These are phyloP conservation scores for Hippocampus zosterae DNA, from an alignment of 2,113 vertebrate species.

Conservation along the genomic window DNA sequence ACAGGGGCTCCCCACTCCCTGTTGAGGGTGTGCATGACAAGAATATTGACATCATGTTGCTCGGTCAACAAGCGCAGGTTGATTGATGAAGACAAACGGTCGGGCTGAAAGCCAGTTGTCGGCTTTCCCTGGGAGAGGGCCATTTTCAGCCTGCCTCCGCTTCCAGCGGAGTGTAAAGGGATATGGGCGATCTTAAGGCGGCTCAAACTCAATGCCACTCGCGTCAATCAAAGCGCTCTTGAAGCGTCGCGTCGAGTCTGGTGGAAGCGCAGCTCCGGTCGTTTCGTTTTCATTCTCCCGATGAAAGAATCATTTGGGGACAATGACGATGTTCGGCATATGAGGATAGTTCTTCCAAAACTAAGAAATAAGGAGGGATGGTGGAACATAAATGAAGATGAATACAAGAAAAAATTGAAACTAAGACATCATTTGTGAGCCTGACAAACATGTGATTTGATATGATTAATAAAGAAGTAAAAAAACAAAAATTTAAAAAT, in stretches of 20 bases:
- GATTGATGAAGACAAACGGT: constrained; percentile 83
- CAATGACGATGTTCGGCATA: neutral
- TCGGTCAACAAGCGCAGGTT: constrained; percentile 79
- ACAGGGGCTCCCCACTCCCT: constrained; percentile 64
- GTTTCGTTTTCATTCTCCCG: neutral
- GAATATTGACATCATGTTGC: constrained; percentile 82
- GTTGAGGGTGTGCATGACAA: constrained; percentile 79
- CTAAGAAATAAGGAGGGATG: too few relatives aligned
- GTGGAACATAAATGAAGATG: too few relatives aligned
- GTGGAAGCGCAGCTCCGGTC: neutral
- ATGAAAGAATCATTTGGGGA: neutral
- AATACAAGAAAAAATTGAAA: too few relatives aligned
- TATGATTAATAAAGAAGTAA: too few relatives aligned
- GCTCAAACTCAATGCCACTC: constrained; percentile 42
- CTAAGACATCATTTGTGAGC: too few relatives aligned
- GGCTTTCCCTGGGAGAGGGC: constrained; percentile 73
- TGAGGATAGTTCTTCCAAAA: neutral
- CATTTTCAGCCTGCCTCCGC: constrained; percentile 59
- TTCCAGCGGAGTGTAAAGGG: constrained; percentile 65
- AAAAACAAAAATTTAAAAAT: too few relatives aligned
- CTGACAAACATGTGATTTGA: too few relatives aligned
- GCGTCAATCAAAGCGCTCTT: constrained; percentile 58
- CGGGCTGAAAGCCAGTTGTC: constrained; percentile 74
- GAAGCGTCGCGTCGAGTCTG: constrained; percentile 43
- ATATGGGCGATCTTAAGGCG: constrained; percentile 59